These are phyloP conservation scores for Silurus glanis DNA, from an alignment of 2,113 vertebrate species.

Conservation along the genomic window DNA sequence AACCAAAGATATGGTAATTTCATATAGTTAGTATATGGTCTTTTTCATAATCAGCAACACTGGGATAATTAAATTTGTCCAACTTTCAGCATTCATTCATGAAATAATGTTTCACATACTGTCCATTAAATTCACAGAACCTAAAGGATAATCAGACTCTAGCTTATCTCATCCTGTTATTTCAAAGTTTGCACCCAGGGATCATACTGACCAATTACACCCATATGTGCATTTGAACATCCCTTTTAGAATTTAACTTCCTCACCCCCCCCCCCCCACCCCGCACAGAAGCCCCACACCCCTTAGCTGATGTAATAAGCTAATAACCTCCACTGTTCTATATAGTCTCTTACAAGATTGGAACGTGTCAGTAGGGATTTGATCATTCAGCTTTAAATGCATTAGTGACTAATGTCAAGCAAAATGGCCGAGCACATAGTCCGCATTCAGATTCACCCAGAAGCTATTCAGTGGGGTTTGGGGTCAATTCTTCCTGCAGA, in stretches of 20 bases:
- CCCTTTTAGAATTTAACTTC: no score
- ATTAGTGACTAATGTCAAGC: neutral
- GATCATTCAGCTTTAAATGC: neutral
- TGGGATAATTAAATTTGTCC: neutral
- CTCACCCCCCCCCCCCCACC: no score
- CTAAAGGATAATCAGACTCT: neutral
- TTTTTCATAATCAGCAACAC: neutral
- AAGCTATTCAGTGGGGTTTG: neutral
- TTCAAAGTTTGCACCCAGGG: neutral
- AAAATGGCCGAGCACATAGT: neutral
- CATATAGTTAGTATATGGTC: neutral
- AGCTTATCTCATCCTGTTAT: neutral
- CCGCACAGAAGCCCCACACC: neutral
- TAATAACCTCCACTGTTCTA: neutral
- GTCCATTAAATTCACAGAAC: neutral
- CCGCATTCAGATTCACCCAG: neutral
- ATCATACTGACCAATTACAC: no score
- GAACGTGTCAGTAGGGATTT: neutral
- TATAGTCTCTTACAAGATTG: neutral
- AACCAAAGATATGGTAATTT: neutral
- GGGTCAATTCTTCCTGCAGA: neutral
- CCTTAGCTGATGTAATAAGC: neutral
- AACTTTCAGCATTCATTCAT: neutral
- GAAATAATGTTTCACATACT: neutral
- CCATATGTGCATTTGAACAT: no score